A percentile compares a stretch with the other conserved stretches of the same genome.
Conservation (phyloP, 2,797 vertebrate species). For the Pseudopleuronectes americanus region DNA sequence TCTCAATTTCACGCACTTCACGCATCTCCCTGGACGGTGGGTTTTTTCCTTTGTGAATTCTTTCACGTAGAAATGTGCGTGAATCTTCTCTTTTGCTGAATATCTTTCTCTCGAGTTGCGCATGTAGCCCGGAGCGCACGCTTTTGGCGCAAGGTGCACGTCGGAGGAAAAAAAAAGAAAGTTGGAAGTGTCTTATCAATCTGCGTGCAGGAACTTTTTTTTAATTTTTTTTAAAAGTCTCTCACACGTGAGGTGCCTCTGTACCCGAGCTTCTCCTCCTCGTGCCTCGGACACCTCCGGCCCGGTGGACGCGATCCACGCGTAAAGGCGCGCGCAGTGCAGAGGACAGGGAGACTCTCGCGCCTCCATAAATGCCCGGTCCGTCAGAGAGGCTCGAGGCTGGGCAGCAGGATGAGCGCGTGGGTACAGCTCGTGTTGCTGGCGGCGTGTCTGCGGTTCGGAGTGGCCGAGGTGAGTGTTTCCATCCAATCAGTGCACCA, state of each 20-base stretch:
- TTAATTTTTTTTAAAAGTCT: too few relatives aligned
- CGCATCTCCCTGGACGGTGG: too few relatives aligned
- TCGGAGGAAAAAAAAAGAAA: not conserved
- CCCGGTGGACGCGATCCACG: constrained; percentile 25
- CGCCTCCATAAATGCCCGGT: constrained; percentile 84
- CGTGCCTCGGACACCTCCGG: constrained; percentile 25
- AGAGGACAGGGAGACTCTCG: constrained; percentile 74
- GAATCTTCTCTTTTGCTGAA: too few relatives aligned
- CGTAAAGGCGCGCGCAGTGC: constrained; percentile 65
- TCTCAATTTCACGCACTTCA: too few relatives aligned
- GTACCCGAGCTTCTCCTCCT: too few relatives aligned
- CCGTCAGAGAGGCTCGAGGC: constrained; percentile 80
- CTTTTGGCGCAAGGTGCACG: not conserved
- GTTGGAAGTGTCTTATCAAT: not conserved
- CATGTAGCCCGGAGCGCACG: constrained; percentile 7
- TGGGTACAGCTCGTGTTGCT: constrained; percentile 83
- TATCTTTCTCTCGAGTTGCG: not conserved
- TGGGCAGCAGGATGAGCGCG: constrained; percentile 85
- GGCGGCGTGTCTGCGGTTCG: constrained; percentile 77
- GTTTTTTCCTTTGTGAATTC: too few relatives aligned
- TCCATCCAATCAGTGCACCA: too few relatives aligned
- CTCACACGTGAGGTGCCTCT: too few relatives aligned
- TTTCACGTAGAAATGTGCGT: too few relatives aligned
- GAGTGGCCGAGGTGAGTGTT: constrained; percentile 78
- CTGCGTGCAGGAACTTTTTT: too few relatives aligned